These are phyloP conservation scores for Drosophila lacicola DNA, from an alignment of 2,888 invertebrate species.

Conservation along the genomic window DNA sequence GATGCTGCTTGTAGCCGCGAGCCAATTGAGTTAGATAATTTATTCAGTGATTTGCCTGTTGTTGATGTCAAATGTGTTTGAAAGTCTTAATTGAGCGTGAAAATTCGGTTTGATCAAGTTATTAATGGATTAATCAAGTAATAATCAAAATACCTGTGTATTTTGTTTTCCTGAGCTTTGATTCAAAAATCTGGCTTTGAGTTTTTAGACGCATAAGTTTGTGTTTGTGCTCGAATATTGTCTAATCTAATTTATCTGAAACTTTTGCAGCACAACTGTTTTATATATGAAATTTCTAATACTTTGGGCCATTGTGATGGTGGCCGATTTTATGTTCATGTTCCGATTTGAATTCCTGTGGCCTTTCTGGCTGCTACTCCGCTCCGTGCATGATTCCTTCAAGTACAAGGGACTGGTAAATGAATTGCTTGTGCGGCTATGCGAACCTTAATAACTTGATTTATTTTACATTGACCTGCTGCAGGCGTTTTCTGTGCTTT, in stretches of 20 bases:
- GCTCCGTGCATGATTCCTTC: conserved; percentile 98
- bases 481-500: conserved; percentile 98
- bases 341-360: conserved; percentile 99
- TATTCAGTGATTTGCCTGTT: conserved; percentile 2
- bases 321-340: conserved; percentile 98
- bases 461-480: conserved; percentile 20
- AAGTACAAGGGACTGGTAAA: conserved; percentile 98
- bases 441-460: conserved; percentile 4
- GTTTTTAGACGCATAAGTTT: not conserved
- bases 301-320: conserved; percentile 96
- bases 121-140: not conserved
- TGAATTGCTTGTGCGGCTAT: conserved; percentile 2
- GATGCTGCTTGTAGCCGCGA: conserved; percentile 15
- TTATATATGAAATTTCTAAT: conserved; percentile 97
- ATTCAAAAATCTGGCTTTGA: not conserved
- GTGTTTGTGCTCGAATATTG: not conserved
- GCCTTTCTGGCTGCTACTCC: conserved; percentile 98
- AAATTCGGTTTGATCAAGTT: conserved; percentile 7
- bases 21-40: conserved; percentile 47
- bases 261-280: conserved; percentile 91
- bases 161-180: not conserved
- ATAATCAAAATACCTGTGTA: not conserved
- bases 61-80: conserved; percentile 10
- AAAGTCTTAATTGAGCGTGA: conserved; percentile 18
- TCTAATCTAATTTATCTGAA: not conserved